Evolutionary conservation across 2,113 vertebrate species (phyloP).

Genomic region (Elachura formosa): DNA sequence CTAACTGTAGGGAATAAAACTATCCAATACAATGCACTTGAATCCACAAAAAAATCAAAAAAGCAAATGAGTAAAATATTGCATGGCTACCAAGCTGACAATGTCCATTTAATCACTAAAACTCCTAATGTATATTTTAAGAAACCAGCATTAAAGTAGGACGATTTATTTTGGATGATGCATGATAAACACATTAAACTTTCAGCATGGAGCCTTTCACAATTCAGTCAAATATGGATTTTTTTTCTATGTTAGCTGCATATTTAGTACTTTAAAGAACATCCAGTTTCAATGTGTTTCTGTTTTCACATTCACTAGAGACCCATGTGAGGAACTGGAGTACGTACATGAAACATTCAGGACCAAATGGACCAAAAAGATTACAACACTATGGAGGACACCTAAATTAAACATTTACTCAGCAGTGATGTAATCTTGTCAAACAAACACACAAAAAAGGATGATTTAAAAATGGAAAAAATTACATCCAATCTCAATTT

Average conservation of each 20-base stretch:
- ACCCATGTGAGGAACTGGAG: conserved; percentile 16
- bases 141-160: conserved; percentile 28
- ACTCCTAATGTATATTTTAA: conserved; percentile 32
- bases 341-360: conserved; percentile 57
- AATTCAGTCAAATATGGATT: conserved; percentile 1
- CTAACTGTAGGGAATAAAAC: neutral
- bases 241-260: conserved; percentile 7
- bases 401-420: conserved; percentile 65
- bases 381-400: conserved; percentile 53
- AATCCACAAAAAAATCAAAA: neutral
- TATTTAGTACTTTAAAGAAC: conserved; percentile 45
- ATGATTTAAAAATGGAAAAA: conserved; percentile 28
- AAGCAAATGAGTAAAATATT: neutral
- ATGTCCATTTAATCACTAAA: conserved; percentile 3
- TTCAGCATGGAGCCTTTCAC: neutral
- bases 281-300: conserved; percentile 18
- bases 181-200: conserved; percentile 50
- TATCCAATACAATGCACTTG: neutral
- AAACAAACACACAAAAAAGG: neutral
- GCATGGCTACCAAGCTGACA: neutral
- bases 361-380: conserved; percentile 59
- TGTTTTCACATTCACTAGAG: conserved; percentile 14
- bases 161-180: conserved; percentile 45
- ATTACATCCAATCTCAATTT: neutral
- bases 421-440: conserved; percentile 50